Conservation (phyloP, 2,113 vertebrate species). For the Carassius carassius region DNA sequence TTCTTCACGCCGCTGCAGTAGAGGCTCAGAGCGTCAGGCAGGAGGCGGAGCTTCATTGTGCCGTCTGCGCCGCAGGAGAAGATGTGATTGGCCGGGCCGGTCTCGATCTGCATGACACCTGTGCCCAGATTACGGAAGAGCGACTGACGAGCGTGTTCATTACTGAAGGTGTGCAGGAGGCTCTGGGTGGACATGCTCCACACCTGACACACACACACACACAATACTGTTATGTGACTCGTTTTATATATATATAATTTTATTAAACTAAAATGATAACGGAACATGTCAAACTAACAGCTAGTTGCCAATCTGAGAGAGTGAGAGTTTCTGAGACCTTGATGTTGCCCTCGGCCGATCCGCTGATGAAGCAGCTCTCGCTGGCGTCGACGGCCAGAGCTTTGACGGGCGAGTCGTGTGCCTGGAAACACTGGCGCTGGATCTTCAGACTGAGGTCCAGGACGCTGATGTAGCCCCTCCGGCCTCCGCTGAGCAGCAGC, state of each 20-base stretch:
- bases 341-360: constrained; percentile 96
- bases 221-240: too few relatives aligned
- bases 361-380: constrained; percentile 94
- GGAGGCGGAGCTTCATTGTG: constrained; percentile 95
- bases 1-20: constrained; percentile 80
- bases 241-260: too few relatives aligned
- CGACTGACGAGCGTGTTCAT: constrained; percentile 93
- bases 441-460: constrained; percentile 88
- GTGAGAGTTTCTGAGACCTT: constrained; percentile 76
- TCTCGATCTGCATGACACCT: constrained; percentile 96
- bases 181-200: constrained; percentile 86
- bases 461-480: constrained; percentile 89
- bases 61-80: constrained; percentile 98
- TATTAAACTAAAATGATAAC: too few relatives aligned
- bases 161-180: constrained; percentile 88
- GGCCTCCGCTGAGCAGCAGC: constrained; percentile 90
- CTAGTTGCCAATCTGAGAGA: too few relatives aligned
- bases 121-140: constrained; percentile 98
- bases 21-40: constrained; percentile 85
- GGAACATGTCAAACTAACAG: too few relatives aligned
- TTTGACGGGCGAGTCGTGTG: constrained; percentile 95
- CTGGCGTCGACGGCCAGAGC: constrained; percentile 88
- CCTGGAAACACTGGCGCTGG: constrained; percentile 91
- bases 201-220: constrained; percentile 75
- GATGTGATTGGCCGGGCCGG: constrained; percentile 89